Conservation (phyloP, 2,888 invertebrate genomes). For the Stenichneumon culpator region DNA sequence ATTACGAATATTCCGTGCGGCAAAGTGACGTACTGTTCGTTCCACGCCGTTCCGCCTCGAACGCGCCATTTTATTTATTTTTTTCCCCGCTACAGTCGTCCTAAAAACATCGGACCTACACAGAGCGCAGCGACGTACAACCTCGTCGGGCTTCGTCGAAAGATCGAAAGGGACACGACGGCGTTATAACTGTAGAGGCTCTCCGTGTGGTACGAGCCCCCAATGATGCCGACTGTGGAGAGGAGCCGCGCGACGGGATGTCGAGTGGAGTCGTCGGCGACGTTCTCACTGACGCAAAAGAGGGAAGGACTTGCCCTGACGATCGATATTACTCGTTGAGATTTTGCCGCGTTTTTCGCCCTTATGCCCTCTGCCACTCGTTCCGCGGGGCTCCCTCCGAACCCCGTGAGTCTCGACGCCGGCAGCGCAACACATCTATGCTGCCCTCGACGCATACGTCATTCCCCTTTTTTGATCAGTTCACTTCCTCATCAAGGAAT, state of each 20-base stretch:
- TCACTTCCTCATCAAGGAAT: not conserved
- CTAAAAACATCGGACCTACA: constrained; percentile 24
- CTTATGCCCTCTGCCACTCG: constrained; percentile 26
- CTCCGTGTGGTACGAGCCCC: constrained; percentile 24
- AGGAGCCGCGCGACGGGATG: constrained; percentile 59
- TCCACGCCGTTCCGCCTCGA: not conserved
- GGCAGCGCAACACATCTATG: not conserved
- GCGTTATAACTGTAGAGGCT: constrained; percentile 5
- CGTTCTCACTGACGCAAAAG: constrained; percentile 60
- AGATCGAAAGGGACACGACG: constrained; percentile 18
- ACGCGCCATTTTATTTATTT: not conserved
- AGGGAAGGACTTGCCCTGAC: constrained; percentile 48
- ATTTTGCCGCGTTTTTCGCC: constrained; percentile 56
- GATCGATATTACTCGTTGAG: constrained; percentile 66
- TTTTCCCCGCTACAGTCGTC: constrained; percentile 14
- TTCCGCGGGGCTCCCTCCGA: not conserved
- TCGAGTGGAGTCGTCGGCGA: constrained; percentile 55
- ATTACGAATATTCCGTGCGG: not conserved
- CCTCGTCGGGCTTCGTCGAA: constrained; percentile 16
- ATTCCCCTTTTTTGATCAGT: not conserved
- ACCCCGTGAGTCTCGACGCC: not conserved
- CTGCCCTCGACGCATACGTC: not conserved
- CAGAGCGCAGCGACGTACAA: constrained; percentile 13
- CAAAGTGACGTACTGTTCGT: not conserved
- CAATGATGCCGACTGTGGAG: constrained; percentile 41